Percentiles rank a stretch among this genome's conserved stretches.
Conservation (phyloP, 2,113 vertebrate genomes). For the Scolopax mira region DNA sequence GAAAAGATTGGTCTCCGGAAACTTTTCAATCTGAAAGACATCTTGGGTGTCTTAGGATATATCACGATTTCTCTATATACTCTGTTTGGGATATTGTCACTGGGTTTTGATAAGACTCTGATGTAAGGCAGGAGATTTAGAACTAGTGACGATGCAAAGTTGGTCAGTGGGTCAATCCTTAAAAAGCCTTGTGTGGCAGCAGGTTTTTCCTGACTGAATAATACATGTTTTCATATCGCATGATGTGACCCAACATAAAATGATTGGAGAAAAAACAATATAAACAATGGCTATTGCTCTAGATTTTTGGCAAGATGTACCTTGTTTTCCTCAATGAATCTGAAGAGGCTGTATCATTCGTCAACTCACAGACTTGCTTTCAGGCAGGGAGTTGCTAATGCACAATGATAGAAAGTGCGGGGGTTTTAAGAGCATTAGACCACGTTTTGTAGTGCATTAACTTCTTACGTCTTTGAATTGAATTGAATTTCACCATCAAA, state of each 20-base stretch:
- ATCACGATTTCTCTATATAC: background rate
- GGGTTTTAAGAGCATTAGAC: background rate
- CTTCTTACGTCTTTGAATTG: background rate
- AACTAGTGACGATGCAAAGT: background rate
- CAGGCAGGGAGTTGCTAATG: background rate
- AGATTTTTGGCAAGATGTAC: background rate
- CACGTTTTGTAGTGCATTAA: background rate
- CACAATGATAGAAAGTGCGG: background rate
- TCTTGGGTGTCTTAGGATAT: background rate
- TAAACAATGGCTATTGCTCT: background rate
- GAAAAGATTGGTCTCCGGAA: background rate
- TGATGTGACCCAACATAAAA: background rate
- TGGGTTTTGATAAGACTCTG: background rate
- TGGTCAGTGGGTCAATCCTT: background rate
- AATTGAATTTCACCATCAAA: background rate
- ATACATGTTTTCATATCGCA: accelerated
- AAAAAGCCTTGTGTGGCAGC: background rate
- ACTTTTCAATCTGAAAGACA: background rate
- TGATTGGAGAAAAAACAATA: background rate
- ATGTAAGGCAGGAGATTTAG: background rate
- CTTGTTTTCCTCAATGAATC: background rate
- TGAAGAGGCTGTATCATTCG: background rate
- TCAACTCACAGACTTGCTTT: background rate
- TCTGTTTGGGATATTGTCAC: background rate
- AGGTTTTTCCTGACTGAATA: background rate